phyloP scores from a whole-genome alignment of 1,140 invertebrate genomes.

The Schlechtendalia chinensis region DNA sequence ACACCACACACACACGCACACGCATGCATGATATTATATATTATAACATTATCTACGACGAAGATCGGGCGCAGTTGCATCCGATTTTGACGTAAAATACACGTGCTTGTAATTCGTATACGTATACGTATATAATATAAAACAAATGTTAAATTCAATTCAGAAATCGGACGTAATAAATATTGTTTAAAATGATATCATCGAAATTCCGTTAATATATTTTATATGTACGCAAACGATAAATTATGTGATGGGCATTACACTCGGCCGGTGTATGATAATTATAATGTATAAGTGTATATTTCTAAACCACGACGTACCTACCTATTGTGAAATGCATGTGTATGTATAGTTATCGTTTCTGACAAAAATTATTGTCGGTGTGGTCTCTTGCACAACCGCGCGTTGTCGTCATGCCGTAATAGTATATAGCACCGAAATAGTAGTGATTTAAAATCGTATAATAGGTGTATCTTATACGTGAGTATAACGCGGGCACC shows the following conservation, averaged over 20 bases:
- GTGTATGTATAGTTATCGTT: not conserved
- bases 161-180: constrained; percentile 27
- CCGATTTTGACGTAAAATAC: not conserved
- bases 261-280: too few relatives aligned
- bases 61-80: not conserved
- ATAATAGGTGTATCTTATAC: too few relatives aligned
- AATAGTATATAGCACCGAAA: too few relatives aligned
- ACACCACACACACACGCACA: not conserved
- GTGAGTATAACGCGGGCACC: too few relatives aligned
- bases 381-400: not conserved
- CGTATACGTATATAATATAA: not conserved
- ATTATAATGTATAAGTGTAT: not conserved
- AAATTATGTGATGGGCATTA: not conserved
- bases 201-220: constrained; percentile 1
- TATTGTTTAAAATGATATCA: constrained; percentile 1
- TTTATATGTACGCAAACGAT: not conserved
- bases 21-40: too few relatives aligned
- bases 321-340: not conserved
- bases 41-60: not conserved
- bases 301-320: not conserved
- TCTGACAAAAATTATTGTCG: not conserved
- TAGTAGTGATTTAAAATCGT: too few relatives aligned
- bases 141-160: constrained; percentile 10
- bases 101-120: not conserved
- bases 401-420: not conserved